phyloP scores from a whole-genome alignment of 1,140 invertebrate species.

The Hylaeus volcanicus region DNA sequence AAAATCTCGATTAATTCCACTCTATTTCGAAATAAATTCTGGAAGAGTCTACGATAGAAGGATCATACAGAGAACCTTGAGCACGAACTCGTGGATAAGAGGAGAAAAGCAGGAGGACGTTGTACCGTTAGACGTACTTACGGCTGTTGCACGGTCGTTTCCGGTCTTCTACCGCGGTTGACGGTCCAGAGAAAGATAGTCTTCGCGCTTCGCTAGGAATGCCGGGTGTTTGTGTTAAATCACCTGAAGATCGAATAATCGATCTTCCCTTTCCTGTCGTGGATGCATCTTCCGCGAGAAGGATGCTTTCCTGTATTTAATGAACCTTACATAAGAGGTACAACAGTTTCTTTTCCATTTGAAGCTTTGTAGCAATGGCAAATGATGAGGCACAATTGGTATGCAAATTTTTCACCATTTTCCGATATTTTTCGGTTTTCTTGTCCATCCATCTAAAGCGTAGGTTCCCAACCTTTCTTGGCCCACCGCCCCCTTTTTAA shows the following conservation, averaged over 20 bases:
- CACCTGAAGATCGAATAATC: constrained; percentile 47
- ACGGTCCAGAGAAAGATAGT: constrained; percentile 50
- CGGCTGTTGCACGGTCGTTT: constrained; percentile 61
- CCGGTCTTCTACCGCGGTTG: constrained; percentile 60
- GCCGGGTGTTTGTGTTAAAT: constrained; percentile 29
- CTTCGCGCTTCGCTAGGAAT: constrained; percentile 45
- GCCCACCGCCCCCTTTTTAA: too few species aligned
- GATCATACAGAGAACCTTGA: constrained; percentile 44
- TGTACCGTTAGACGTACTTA: constrained; percentile 63
- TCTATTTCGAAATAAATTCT: too few species aligned
- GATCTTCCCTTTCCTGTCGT: constrained; percentile 23
- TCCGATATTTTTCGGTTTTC: too few species aligned
- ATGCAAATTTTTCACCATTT: too few species aligned
- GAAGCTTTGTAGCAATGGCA: not conserved
- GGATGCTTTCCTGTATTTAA: constrained; percentile 11
- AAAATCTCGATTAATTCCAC: too few species aligned
- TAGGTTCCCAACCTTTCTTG: too few species aligned
- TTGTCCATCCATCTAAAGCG: too few species aligned
- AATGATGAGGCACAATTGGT: too few species aligned
- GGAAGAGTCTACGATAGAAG: constrained; percentile 33
- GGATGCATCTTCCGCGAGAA: not conserved
- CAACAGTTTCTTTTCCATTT: not conserved
- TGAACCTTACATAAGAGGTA: constrained; percentile 15
- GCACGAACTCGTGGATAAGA: constrained; percentile 46
- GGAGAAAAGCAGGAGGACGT: constrained; percentile 29